Base-by-base conservation (phyloP, 2,888 invertebrate genomes). In the Margaritifera margaritifera region DNA sequence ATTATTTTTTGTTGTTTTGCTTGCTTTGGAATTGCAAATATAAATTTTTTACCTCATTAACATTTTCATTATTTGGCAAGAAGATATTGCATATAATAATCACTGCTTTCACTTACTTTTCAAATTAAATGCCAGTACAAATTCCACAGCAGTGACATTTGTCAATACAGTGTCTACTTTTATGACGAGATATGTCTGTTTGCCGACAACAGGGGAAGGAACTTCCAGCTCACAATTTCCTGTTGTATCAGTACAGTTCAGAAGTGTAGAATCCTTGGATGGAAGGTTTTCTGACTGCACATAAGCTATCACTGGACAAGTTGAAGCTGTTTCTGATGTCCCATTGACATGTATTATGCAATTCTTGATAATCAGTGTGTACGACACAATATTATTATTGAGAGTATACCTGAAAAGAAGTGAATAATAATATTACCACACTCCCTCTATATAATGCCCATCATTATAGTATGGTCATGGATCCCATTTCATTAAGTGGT, bases 281-380 rank as follows among this genome's bases (percentile, higher is more conserved):
- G 74, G 74, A 27, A 79, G 61, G n/a, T 66, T 68, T 58, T 68
- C 74, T 8, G 74, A 64, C 4, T 75, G 71, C 2, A 76, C 51
- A 18, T 58, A 64, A 52, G 79, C 59, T 8, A 57, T 64, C 6
- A 82, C 62, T 8, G 81, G 79, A 73, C 83, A 83, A 2, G 63
- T 54, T n/a, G 65, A 55, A 8, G 60, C 25, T 11, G 52, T 42
- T 54, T 51, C 62, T 53, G 59, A 63, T 62, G 25, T 53, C 4
- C 54, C 42, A 31, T n/a, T 62, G 53, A 27, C 25, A 6, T 22
- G 31, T 20, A 62, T 15, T 22, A 25, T 53, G 25, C 62, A 62
- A 11, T 8, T 27, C 27, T 25, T 58, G 25, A 71, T 52, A 18
- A 53, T 56, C 19, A 74, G 51, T 20, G 59, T 61, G 25, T 66